Evolutionary conservation across 2,888 invertebrate species (phyloP).

Genomic region (Yponomeuta sedellus): DNA sequence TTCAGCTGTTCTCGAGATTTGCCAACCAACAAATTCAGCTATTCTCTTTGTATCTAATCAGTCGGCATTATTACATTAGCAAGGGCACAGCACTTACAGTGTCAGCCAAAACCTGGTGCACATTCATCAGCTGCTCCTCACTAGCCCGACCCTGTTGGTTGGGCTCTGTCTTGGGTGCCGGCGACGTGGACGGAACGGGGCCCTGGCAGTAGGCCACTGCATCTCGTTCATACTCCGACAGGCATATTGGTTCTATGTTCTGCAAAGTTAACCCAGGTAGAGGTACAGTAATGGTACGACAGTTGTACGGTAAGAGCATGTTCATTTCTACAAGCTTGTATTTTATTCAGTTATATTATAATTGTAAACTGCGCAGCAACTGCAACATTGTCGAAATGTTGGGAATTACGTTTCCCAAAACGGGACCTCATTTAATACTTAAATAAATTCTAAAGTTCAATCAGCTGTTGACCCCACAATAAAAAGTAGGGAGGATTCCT

Average conservation of each 20-base stretch:
- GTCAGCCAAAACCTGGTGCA: slow-evolving; percentile 50
- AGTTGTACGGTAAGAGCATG: background rate
- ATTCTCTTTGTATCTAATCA: background rate
- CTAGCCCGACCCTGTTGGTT: slow-evolving; percentile 49
- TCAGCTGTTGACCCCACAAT: too few species aligned
- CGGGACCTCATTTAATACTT: too few species aligned
- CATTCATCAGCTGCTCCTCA: slow-evolving; percentile 62
- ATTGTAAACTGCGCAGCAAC: too few species aligned
- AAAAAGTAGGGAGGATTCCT: too few species aligned
- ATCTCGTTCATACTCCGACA: slow-evolving; percentile 61
- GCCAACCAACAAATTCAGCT: background rate
- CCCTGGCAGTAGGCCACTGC: slow-evolving; percentile 55
- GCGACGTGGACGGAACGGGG: slow-evolving; percentile 28
- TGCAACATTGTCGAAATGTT: too few species aligned
- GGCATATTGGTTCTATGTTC: slow-evolving; percentile 60
- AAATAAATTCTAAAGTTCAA: too few species aligned
- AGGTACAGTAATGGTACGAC: background rate
- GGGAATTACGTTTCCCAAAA: too few species aligned
- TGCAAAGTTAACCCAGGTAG: slow-evolving; percentile 26
- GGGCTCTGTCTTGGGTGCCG: slow-evolving; percentile 27
- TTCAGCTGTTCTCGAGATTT: too few species aligned
- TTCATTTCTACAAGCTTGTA: background rate
- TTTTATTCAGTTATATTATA: too few species aligned
- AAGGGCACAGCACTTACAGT: slow-evolving; percentile 40
- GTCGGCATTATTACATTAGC: background rate